phyloP scores from a whole-genome alignment of 2,797 vertebrate species.

The Rhyacichthys aspro region DNA sequence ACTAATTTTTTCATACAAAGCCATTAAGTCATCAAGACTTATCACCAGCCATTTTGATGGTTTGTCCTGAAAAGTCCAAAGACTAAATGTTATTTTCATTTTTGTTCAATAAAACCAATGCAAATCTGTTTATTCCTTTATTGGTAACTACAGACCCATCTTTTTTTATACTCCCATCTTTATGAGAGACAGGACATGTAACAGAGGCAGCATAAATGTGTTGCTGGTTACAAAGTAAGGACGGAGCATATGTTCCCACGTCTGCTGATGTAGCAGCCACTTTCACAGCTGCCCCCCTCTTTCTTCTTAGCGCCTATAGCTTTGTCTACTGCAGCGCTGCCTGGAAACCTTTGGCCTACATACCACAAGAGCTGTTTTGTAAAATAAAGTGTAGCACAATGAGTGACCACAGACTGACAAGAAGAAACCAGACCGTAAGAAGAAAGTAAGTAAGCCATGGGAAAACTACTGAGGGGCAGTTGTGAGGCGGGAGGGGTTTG shows the following conservation, averaged over 20 bases:
- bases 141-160: too few relatives aligned
- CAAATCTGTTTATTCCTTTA: too few relatives aligned
- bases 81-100: too few relatives aligned
- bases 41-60: too few relatives aligned
- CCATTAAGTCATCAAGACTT: too few relatives aligned
- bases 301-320: conserved; percentile 10
- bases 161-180: too few relatives aligned
- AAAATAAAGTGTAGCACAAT: conserved; percentile 39
- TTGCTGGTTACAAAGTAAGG: not conserved
- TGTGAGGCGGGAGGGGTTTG: conserved; percentile 20
- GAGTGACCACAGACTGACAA: conserved; percentile 35
- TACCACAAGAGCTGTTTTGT: conserved; percentile 44
- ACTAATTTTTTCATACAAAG: too few relatives aligned
- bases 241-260: conserved; percentile 8
- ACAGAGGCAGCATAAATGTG: not conserved
- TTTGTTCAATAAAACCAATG: too few relatives aligned
- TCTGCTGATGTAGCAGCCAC: not conserved
- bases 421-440: conserved; percentile 30
- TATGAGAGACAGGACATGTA: too few relatives aligned
- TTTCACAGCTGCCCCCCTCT: not conserved
- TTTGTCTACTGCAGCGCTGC: conserved; percentile 9
- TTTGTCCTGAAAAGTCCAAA: too few relatives aligned
- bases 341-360: conserved; percentile 55
- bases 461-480: conserved; percentile 29
- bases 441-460: conserved; percentile 27